Conservation (phyloP, 2,113 vertebrate species). For the Oryzias curvinotus region DNA sequence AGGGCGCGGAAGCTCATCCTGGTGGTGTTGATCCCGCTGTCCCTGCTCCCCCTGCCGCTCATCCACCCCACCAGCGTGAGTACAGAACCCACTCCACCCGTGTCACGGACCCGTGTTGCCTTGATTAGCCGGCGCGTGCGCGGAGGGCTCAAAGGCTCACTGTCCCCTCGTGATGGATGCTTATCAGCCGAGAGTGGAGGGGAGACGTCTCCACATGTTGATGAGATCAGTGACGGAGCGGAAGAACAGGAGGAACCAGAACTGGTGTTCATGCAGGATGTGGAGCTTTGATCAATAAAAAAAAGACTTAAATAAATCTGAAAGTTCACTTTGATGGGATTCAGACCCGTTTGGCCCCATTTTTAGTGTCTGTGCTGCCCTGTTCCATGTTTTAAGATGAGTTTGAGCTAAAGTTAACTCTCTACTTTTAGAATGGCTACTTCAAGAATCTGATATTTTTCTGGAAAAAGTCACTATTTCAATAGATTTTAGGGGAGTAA, state of each 20-base stretch:
- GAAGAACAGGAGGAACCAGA: neutral
- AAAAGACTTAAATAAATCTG: no score
- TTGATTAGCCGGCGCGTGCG: neutral
- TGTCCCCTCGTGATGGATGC: conserved; percentile 34
- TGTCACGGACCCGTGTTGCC: neutral
- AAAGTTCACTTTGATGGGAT: no score
- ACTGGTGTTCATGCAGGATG: neutral
- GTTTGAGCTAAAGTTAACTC: no score
- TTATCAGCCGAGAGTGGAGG: conserved; percentile 48
- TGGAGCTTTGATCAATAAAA: no score
- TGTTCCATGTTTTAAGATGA: no score
- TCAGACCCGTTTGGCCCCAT: no score
- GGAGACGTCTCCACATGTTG: conserved; percentile 63
- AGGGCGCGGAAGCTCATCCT: conserved; percentile 86
- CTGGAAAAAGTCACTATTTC: no score
- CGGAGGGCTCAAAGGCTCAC: conserved; percentile 42
- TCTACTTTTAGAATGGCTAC: no score
- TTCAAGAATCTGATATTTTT: no score
- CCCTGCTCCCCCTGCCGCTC: conserved; percentile 89
- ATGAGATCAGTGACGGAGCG: conserved; percentile 34
- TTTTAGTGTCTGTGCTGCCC: no score
- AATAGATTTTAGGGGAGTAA: no score
- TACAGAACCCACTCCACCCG: conserved; percentile 35
- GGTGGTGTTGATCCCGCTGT: conserved; percentile 87
- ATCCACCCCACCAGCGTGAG: conserved; percentile 92